These are phyloP conservation scores for Harpagoxenus sublaevis DNA, from an alignment of 2,888 invertebrate genomes.

Conservation along the genomic window DNA sequence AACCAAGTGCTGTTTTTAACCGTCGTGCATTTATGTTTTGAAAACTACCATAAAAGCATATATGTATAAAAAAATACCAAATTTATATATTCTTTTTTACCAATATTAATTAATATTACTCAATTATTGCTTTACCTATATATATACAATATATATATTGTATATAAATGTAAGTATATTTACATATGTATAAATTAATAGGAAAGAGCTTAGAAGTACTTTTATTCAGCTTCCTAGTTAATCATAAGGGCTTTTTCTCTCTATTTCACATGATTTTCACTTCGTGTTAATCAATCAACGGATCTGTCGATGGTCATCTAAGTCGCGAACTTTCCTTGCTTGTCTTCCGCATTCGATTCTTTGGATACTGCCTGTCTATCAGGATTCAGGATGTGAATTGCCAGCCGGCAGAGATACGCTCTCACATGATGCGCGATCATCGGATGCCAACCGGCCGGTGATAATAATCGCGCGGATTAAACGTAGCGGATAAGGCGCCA, in stretches of 20 bases:
- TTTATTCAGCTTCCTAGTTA: not conserved
- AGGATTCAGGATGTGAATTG: constrained; percentile 66
- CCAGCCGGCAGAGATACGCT: constrained; percentile 49
- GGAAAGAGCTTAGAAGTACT: not conserved
- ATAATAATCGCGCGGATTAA: constrained; percentile 79
- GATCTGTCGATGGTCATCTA: constrained; percentile 60
- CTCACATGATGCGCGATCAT: constrained; percentile 59
- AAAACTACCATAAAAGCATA: not conserved
- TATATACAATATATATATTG: too few species aligned
- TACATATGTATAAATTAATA: constrained; percentile 16
- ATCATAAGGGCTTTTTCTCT: not conserved
- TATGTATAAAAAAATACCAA: not conserved
- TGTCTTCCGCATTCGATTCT: constrained; percentile 63
- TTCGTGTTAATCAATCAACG: constrained; percentile 54
- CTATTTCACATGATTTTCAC: constrained; percentile 17
- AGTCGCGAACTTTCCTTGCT: constrained; percentile 49
- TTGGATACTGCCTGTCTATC: constrained; percentile 63
- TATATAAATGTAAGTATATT: not conserved
- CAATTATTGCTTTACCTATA: not conserved
- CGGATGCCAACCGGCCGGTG: constrained; percentile 58
- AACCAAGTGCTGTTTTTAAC: not conserved
- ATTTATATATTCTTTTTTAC: not conserved
- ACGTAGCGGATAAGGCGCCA: constrained; percentile 63
- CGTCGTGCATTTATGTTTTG: not conserved
- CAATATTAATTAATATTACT: not conserved